These are phyloP conservation scores for Tympanoctomys barrerae DNA, from an alignment of 2,797 vertebrate species.

Conservation along the genomic window DNA sequence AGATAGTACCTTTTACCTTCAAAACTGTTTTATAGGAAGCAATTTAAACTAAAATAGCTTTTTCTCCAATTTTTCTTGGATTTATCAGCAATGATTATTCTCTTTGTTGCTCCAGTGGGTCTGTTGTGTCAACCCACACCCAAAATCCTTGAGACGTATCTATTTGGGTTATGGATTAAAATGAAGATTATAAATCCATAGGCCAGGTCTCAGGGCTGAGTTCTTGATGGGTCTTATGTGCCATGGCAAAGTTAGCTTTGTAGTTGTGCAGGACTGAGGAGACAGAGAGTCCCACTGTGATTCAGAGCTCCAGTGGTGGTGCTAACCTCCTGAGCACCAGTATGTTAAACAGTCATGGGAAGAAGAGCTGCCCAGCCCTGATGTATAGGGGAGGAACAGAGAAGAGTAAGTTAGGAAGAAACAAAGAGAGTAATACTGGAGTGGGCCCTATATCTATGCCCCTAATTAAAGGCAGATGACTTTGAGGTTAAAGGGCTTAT, in stretches of 20 bases:
- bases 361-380: background rate
- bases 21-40: conserved; percentile 81
- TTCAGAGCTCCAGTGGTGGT: background rate
- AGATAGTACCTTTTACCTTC: conserved; percentile 81
- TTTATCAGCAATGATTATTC: conserved; percentile 74
- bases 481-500: background rate
- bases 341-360: background rate
- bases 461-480: background rate
- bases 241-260: background rate
- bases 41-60: conserved; percentile 79
- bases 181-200: conserved; percentile 22
- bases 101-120: conserved; percentile 43
- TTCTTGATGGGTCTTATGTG: background rate
- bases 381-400: background rate
- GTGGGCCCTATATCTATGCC: background rate
- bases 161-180: conserved; percentile 56
- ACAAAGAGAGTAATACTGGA: background rate
- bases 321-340: background rate
- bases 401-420: background rate
- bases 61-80: conserved; percentile 67
- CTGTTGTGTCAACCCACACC: background rate
- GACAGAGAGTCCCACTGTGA: fast-evolving
- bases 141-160: conserved; percentile 6
- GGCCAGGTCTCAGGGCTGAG: background rate
- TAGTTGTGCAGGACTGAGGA: background rate